phyloP scores from a whole-genome alignment of 1,140 invertebrate genomes.

The Phthorimaea operculella region DNA sequence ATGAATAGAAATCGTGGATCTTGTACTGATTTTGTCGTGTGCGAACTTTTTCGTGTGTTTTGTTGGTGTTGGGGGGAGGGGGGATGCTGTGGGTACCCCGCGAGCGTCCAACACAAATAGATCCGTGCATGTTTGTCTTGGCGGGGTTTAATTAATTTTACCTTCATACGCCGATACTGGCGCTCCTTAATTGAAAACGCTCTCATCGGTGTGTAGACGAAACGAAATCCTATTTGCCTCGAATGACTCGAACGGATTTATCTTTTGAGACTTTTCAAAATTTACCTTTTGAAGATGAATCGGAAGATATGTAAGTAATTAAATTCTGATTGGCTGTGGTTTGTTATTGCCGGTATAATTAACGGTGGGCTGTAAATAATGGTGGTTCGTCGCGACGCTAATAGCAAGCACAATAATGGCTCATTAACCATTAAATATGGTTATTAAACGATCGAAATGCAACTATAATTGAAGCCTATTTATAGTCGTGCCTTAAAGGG shows the following conservation, averaged over 20 bases:
- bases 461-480: slow-evolving; percentile 16
- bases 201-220: slow-evolving; percentile 64
- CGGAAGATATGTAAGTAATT: slow-evolving; percentile 46
- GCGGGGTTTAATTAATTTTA: slow-evolving; percentile 66
- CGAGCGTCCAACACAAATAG: slow-evolving; percentile 60
- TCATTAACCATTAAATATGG: slow-evolving; percentile 50
- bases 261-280: slow-evolving; percentile 64
- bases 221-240: slow-evolving; percentile 65
- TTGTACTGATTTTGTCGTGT: background rate
- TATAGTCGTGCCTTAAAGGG: slow-evolving; percentile 15
- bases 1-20: background rate
- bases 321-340: slow-evolving; percentile 52
- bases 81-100: slow-evolving; percentile 13
- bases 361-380: slow-evolving; percentile 38
- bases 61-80: background rate
- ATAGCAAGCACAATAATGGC: slow-evolving; percentile 47
- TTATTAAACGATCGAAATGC: slow-evolving; percentile 27
- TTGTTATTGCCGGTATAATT: slow-evolving; percentile 46
- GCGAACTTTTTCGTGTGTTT: background rate
- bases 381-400: slow-evolving; percentile 30
- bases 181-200: slow-evolving; percentile 66
- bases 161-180: slow-evolving; percentile 66
- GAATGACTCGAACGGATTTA: slow-evolving; percentile 65
- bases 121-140: slow-evolving; percentile 66
- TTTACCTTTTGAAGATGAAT: slow-evolving; percentile 52